Evolutionary conservation across 2,888 invertebrate genomes (phyloP).

Genomic region (Hymenopus coronatus): DNA sequence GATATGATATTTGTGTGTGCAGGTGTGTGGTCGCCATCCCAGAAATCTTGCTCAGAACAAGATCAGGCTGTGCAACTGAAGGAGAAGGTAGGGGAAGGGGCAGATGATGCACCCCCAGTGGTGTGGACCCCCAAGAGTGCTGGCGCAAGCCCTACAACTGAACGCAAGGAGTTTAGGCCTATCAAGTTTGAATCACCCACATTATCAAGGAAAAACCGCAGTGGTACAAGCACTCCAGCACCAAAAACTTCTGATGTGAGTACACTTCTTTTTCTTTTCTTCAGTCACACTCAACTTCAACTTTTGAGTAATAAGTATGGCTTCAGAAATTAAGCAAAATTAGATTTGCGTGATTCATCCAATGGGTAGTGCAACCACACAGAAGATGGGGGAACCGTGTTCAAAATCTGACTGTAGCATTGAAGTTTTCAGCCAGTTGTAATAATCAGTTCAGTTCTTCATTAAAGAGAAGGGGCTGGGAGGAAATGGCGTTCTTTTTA

Average conservation of each 20-base stretch:
- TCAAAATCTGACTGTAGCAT: too few relatives aligned
- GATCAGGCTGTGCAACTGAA: neutral
- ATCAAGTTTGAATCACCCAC: constrained; percentile 71
- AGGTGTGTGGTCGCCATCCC: constrained; percentile 64
- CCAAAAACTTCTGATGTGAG: neutral
- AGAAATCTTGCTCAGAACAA: constrained; percentile 38
- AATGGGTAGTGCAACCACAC: too few relatives aligned
- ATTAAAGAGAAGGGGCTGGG: too few relatives aligned
- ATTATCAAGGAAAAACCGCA: constrained; percentile 52
- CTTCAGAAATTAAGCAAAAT: too few relatives aligned
- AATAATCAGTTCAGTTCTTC: too few relatives aligned
- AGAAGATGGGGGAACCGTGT: too few relatives aligned
- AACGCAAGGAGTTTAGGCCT: constrained; percentile 76
- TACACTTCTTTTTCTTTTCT: neutral
- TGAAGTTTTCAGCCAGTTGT: too few relatives aligned
- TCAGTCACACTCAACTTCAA: too few relatives aligned
- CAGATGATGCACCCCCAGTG: constrained; percentile 52
- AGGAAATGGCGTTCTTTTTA: too few relatives aligned
- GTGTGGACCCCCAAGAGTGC: constrained; percentile 77
- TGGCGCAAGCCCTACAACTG: constrained; percentile 67
- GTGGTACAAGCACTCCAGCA: neutral
- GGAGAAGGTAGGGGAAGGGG: neutral
- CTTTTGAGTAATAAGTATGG: too few relatives aligned
- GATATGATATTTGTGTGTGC: constrained; percentile 21
- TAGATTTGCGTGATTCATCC: too few relatives aligned